Evolutionary conservation across 2,888 invertebrate genomes (phyloP).

Genomic region (Luffia ferchaultella): DNA sequence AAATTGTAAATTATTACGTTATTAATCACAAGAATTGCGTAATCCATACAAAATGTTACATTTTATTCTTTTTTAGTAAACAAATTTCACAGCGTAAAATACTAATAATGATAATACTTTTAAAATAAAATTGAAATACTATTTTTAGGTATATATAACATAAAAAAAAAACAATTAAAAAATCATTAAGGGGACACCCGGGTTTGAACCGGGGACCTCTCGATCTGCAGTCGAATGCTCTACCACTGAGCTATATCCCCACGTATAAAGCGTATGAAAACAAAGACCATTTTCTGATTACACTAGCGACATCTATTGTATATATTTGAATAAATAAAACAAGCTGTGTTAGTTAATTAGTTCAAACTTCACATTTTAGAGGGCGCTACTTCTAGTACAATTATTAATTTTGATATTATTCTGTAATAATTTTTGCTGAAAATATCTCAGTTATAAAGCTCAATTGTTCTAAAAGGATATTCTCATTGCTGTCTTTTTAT

Average conservation of each 20-base stretch:
- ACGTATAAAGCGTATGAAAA: constrained; percentile 14
- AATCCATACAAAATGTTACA: no score
- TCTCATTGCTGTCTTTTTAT: no score
- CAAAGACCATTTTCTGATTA: constrained; percentile 13
- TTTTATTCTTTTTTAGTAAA: no score
- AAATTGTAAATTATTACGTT: no score
- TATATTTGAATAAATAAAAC: background rate
- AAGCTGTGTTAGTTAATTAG: constrained; percentile 3
- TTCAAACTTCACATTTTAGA: constrained; percentile 9
- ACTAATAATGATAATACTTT: no score
- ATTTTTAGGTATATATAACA: constrained; percentile 1
- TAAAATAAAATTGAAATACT: background rate
- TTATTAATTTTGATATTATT: no score
- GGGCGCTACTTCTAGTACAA: no score
- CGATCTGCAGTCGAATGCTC: constrained; percentile 65
- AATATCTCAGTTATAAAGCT: no score
- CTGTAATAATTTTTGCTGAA: no score
- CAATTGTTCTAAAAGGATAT: no score
- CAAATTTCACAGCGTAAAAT: no score
- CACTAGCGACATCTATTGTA: constrained; percentile 22
- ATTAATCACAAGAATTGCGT: no score
- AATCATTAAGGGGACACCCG: constrained; percentile 53
- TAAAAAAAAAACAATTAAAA: constrained; percentile 14
- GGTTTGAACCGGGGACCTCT: constrained; percentile 66
- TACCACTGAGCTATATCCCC: constrained; percentile 66